Base-by-base conservation (phyloP, 2,797 vertebrate species). In the Pseudopleuronectes americanus region DNA sequence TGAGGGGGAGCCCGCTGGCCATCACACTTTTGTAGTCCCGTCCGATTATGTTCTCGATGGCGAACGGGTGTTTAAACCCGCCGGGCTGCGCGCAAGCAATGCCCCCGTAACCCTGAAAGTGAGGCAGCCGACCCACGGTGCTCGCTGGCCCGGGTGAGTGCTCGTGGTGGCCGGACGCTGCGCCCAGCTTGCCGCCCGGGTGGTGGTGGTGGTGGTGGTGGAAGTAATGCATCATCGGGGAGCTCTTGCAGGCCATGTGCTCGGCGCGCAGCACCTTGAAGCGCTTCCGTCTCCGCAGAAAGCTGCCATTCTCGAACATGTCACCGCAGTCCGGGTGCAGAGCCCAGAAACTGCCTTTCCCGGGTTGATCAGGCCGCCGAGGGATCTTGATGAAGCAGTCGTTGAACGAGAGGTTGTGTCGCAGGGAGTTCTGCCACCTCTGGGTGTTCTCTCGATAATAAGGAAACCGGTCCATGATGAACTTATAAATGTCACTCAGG, bases 261-360 rank as follows among this genome's bases (percentile, higher is more conserved):
- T 95, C 95, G 0, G 95, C 85, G 0, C 95, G 94, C 80, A 94
- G 62, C 66, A 98, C 94, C 90, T 98, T 98, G 90, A 98, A 98
- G 72, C 97, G 96, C 85, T 98, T 98, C 41, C 97, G 91, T 80
- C 97, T 95, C 57, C 97, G 90, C 49, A 98, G 90, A 87, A 98
- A 98, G 86, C 96, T 97, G 71, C 97, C 97, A 78, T 98, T 98
- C 86, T 98, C 96, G 22, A 98, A 98, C 97, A 98, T 98, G 94
- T 98, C 96, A 0, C 97, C 97, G 74, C 97, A 98, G 92, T 96
- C 96, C 19, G 97, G 97, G 74, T 98, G 97, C 69, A 98, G 92
- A 64, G 96, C 96, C 96, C 96, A 98, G 90, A 98, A 98, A 71
- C 96, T 97, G 70, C 96, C 96, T 71, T 98, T 98, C 1, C 96